Evolutionary conservation across 1,140 invertebrate genomes (phyloP), one percentile per base, ranked within the genome.

Genomic region (Drosophila leontia): DNA sequence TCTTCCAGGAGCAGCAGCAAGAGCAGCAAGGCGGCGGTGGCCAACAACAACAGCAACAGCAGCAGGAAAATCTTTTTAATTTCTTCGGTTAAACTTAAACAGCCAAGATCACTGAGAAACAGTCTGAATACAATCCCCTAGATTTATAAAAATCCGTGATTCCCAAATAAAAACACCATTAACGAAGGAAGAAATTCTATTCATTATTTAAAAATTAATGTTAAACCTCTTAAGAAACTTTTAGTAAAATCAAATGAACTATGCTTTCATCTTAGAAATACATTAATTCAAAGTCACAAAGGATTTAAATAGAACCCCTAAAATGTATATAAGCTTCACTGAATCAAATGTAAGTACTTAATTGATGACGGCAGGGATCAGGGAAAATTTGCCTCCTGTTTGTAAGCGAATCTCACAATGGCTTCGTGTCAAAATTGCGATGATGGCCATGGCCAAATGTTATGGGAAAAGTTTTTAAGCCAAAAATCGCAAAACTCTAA

Each of bases 401-500:
- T 71, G 45, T 56, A 50, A 71, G 68, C 23, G 53, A 50, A 60
- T 42, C 35, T 47, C 23, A 15, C 48, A 68, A 47, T 51, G 70
- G 68, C 32, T 60, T 55, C 35, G 68, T 72, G 68, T 64, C 58
- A 61, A 59, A 78, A 69, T 78, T 70, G 62, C 62, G 56, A 57
- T 75, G 70, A 74, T 57, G 68, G 67, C 76, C 75, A 76, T 72
- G 81, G 74, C 64, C 81, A 84, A 88, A 79, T 85, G 81, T 90
- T 90, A 90, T 90, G 75, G 63, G 34, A 53, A 68, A 90, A 90
- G 70, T 86, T 86, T 84, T 69, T 59, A 77, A 60, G 42, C 42
- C 69, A 59, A 62, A 78, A 84, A 84, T 88, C 75, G 63, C 81
- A 45, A 65, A 88, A 90, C 67, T 76, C 81, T 82, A 85, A 85